phyloP scores from a whole-genome alignment of 2,888 invertebrate genomes.

The Pemphredon lugubris region DNA sequence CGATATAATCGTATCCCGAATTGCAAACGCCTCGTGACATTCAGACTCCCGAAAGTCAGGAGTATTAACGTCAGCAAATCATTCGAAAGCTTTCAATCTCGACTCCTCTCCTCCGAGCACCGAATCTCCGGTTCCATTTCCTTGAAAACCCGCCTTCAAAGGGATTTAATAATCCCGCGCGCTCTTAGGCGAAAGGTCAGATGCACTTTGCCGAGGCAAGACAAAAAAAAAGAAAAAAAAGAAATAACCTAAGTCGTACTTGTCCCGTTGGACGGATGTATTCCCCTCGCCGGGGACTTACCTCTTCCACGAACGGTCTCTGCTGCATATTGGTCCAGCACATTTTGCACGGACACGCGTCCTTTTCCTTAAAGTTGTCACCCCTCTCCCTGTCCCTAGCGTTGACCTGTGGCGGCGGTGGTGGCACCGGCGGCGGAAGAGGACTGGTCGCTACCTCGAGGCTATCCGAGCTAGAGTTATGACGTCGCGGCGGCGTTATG shows the following conservation, averaged over 20 bases:
- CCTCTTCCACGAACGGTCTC: slow-evolving; percentile 78
- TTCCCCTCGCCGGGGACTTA: slow-evolving; percentile 66
- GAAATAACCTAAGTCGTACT: not conserved
- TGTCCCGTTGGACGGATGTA: not conserved
- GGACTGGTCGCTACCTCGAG: slow-evolving; percentile 79
- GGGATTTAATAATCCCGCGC: too few relatives aligned
- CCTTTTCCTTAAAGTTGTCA: slow-evolving; percentile 73
- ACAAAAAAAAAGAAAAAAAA: not conserved
- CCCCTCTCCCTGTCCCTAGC: slow-evolving; percentile 67
- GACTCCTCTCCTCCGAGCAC: too few relatives aligned
- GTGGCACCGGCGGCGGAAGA: slow-evolving; percentile 81
- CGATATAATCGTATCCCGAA: too few relatives aligned
- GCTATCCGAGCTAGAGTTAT: slow-evolving; percentile 79
- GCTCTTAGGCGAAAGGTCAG: too few relatives aligned
- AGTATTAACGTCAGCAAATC: too few relatives aligned
- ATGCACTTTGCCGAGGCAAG: not conserved
- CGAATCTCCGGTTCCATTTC: too few relatives aligned
- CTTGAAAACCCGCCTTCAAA: too few relatives aligned
- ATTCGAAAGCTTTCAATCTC: too few relatives aligned
- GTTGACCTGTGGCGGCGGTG: slow-evolving; percentile 77
- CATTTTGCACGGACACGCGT: slow-evolving; percentile 77
- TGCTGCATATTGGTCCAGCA: slow-evolving; percentile 78
- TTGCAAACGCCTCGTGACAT: too few relatives aligned
- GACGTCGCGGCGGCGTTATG: slow-evolving; percentile 78
- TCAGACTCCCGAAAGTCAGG: too few relatives aligned